phyloP scores from a whole-genome alignment of 2,113 vertebrate species.

The Meles meles region DNA sequence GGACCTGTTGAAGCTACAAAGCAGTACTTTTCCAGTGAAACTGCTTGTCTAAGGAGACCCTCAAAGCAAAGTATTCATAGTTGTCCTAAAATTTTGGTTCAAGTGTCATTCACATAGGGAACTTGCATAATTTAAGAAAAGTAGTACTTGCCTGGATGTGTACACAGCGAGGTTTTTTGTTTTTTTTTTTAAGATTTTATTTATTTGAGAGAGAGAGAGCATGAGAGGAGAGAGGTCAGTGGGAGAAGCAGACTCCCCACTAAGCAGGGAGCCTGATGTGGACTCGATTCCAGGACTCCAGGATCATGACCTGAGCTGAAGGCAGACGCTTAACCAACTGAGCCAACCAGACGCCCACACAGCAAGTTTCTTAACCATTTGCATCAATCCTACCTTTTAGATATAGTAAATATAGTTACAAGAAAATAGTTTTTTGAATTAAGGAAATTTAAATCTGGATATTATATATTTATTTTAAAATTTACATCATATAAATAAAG shows the following conservation, averaged over 20 bases:
- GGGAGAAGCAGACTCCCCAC: too few relatives aligned
- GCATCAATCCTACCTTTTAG: background rate
- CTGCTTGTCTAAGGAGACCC: background rate
- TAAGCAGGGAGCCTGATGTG: too few relatives aligned
- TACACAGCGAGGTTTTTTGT: background rate
- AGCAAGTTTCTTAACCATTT: background rate
- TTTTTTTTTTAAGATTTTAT: too few relatives aligned
- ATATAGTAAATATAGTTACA: background rate
- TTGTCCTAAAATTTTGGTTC: background rate
- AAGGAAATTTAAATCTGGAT: background rate
- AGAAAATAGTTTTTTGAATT: conserved; percentile 8
- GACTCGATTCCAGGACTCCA: too few relatives aligned
- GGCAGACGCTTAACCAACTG: too few relatives aligned
- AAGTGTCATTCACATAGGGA: background rate
- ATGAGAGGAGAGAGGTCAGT: too few relatives aligned
- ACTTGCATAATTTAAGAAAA: background rate
- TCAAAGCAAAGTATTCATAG: background rate
- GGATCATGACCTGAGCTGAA: too few relatives aligned
- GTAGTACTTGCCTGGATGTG: background rate
- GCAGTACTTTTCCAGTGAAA: background rate
- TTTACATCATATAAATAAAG: background rate
- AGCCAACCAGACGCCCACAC: background rate
- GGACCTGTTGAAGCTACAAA: background rate
- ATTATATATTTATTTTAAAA: background rate
- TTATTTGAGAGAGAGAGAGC: too few relatives aligned